Percentiles rank a stretch among this genome's conserved stretches.
Evolutionary conservation across 2,113 vertebrate species (phyloP).

Genomic region (Alligator mississippiensis): DNA sequence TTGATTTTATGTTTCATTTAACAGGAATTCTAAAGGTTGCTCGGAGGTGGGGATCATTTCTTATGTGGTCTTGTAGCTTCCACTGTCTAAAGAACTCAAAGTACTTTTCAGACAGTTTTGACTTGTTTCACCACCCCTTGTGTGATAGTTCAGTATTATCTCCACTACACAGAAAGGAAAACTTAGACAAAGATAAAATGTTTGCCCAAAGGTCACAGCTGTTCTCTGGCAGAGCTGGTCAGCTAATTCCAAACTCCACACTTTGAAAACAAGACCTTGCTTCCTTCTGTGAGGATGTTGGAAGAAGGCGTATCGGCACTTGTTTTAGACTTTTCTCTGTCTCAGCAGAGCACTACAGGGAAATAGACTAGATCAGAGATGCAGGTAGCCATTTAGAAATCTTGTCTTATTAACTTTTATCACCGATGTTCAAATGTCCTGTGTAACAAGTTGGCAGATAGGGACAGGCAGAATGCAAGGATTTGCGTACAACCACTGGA

Average conservation of each 20-base stretch:
- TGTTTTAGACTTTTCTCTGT: neutral
- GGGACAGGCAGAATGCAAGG: neutral
- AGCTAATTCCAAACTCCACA: accelerated
- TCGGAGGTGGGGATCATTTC: accelerated
- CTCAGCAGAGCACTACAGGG: neutral
- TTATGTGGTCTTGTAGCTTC: accelerated
- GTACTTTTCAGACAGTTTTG: neutral
- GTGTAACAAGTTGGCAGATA: neutral
- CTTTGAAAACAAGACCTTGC: neutral
- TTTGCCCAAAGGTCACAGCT: neutral
- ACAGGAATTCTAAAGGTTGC: neutral
- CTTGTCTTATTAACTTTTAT: neutral
- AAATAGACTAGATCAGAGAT: neutral
- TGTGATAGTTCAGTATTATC: neutral
- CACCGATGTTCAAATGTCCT: accelerated
- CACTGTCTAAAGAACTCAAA: accelerated
- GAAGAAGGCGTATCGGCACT: neutral
- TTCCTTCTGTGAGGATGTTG: neutral
- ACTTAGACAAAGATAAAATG: neutral
- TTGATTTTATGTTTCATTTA: neutral
- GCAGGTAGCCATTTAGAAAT: neutral
- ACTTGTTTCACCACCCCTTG: neutral
- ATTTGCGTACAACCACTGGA: neutral
- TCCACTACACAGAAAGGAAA: neutral
- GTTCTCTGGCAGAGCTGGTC: neutral